These are phyloP conservation scores for Pionites leucogaster DNA, from an alignment of 2,113 vertebrate species.

Conservation along the genomic window DNA sequence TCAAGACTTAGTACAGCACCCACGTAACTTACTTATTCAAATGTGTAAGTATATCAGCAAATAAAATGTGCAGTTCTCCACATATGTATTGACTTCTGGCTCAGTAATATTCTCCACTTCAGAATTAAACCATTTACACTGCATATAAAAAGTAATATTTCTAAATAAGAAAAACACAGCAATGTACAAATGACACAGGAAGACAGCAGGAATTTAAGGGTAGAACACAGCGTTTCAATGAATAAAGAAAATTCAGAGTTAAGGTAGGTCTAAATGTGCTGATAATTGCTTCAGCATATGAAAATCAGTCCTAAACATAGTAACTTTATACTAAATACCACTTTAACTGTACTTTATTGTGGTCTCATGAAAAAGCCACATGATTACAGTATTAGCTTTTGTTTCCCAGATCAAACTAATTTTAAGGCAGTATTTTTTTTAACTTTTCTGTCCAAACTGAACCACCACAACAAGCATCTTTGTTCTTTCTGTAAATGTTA, in stretches of 20 bases:
- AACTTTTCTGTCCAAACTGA: background rate
- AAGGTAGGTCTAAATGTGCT: background rate
- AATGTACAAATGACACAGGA: background rate
- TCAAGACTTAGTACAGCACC: background rate
- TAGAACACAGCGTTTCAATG: fast-evolving
- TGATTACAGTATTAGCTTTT: background rate
- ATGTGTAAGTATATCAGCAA: background rate
- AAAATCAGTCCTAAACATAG: background rate
- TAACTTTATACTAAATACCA: background rate
- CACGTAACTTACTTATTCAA: background rate
- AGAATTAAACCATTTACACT: background rate
- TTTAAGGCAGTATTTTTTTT: background rate
- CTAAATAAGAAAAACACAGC: background rate
- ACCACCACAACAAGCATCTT: background rate
- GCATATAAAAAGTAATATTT: background rate
- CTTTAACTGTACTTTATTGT: background rate
- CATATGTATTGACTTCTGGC: background rate
- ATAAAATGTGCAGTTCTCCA: background rate
- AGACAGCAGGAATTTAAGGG: background rate
- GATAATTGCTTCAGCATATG: background rate
- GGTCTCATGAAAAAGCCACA: background rate
- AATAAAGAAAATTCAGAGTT: background rate
- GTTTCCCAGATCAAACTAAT: background rate
- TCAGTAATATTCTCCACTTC: background rate
- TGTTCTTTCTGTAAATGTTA: background rate